Conservation (phyloP, 2,888 invertebrate genomes). For the Alentia gelatinosa region DNA sequence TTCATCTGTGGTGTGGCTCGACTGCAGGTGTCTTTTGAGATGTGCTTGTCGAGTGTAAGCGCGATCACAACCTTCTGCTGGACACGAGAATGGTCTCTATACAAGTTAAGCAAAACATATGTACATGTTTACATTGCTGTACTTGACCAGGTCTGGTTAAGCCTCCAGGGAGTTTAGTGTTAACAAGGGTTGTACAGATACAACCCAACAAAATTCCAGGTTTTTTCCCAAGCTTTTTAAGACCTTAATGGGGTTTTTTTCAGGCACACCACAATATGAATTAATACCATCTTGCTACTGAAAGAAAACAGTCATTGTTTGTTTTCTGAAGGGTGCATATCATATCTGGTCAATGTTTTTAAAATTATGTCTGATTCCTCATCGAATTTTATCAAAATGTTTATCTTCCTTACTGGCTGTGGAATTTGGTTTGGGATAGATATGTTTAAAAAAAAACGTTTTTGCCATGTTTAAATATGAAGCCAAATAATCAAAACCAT, state of each 20-base stretch:
- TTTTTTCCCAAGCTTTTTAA: background rate
- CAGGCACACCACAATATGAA: too few species aligned
- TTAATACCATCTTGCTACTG: too few species aligned
- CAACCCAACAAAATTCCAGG: background rate
- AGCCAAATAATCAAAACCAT: too few species aligned
- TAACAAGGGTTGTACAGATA: background rate
- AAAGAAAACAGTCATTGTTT: too few species aligned
- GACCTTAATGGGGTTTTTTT: background rate
- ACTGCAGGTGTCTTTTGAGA: background rate
- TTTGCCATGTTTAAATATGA: too few species aligned
- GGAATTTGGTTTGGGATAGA: too few species aligned
- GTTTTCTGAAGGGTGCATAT: too few species aligned
- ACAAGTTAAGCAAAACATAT: background rate
- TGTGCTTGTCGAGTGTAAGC: background rate
- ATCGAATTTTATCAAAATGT: too few species aligned
- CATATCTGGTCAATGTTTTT: too few species aligned
- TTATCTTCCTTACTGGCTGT: too few species aligned
- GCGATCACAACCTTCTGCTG: background rate
- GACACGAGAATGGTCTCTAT: slow-evolving; percentile 2
- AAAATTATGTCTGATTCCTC: too few species aligned
- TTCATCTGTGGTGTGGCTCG: background rate
- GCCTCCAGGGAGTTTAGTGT: background rate
- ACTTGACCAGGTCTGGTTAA: background rate
- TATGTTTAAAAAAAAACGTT: too few species aligned
- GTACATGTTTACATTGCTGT: background rate